Evolutionary conservation across 2,888 invertebrate genomes (phyloP), one percentile per base, ranked within the genome.

Genomic region (Coronaproctus castanopsis): DNA sequence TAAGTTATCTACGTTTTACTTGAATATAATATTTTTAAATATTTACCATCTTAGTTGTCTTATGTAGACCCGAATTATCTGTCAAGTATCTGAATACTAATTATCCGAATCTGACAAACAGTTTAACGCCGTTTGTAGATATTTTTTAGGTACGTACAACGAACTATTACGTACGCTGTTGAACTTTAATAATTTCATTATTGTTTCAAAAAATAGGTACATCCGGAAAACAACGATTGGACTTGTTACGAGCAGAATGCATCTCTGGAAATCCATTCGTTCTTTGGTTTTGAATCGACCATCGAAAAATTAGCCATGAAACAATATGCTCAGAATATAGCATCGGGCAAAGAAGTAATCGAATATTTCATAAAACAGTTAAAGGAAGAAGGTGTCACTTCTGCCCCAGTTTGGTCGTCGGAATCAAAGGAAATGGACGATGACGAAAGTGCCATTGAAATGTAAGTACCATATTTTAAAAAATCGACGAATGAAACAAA

Each of bases 221-320:
- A 93, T 74, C 89, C 92, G 0, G 93, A 95, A 69, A 93, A 95
- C 72, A 73, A 84, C 0, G 81, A 87, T 53, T 95, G 93, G 93
- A 95, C 95, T 1, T 93, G 93, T 70, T 95, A 95, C 74, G 93
- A 95, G 72, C 93, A 93, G 74, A 82, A 80, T 59, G 93, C 93
- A 21, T 81, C 83, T 66, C 78, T 95, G 61, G 93, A 93, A 73
- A 90, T 95, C 56, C 91, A 88, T 71, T 91, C 85, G 67, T 95
- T 95, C 75, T 92, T 92, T 73, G 92, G 93, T 0, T 85, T 95
- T 68, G 95, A 95, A 74, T 84, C 81, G 70, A 86, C 89, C 0
- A 90, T 93, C 69, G 95, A 95, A 74, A 95, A 93, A 72, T 79
- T 95, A 67, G 89, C 92, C 55, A 92, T 93, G 83, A 93, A 92